phyloP scores from a whole-genome alignment of 2,113 vertebrate species.

The Otolemur garnettii region DNA sequence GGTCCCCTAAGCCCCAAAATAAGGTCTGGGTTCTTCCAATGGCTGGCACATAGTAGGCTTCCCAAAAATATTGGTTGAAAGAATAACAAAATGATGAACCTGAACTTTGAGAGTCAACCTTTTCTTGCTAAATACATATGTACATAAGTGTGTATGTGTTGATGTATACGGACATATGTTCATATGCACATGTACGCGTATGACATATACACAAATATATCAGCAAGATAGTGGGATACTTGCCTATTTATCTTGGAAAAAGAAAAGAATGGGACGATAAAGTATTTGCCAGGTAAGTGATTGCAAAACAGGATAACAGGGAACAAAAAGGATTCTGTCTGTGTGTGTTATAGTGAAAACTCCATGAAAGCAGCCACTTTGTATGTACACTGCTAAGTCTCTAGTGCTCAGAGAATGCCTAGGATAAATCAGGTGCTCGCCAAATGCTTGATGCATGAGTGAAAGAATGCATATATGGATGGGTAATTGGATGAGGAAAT shows the following conservation, averaged over 20 bases:
- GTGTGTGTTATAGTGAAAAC: background rate
- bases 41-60: background rate
- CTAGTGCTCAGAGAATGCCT: background rate
- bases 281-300: background rate
- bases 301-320: background rate
- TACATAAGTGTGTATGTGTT: background rate
- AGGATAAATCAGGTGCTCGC: background rate
- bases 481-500: background rate
- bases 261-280: background rate
- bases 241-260: background rate
- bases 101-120: background rate
- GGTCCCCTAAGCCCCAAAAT: background rate
- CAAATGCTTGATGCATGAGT: background rate
- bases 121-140: background rate
- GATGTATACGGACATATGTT: accelerated
- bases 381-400: background rate
- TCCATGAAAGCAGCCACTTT: background rate
- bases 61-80: background rate
- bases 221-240: background rate
- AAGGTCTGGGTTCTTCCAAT: background rate
- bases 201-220: background rate
- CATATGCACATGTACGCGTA: background rate
- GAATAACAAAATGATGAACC: background rate
- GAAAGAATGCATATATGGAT: accelerated
- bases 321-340: background rate